These are phyloP conservation scores for Alosa sapidissima DNA, from an alignment of 2,797 vertebrate species.

Conservation along the genomic window DNA sequence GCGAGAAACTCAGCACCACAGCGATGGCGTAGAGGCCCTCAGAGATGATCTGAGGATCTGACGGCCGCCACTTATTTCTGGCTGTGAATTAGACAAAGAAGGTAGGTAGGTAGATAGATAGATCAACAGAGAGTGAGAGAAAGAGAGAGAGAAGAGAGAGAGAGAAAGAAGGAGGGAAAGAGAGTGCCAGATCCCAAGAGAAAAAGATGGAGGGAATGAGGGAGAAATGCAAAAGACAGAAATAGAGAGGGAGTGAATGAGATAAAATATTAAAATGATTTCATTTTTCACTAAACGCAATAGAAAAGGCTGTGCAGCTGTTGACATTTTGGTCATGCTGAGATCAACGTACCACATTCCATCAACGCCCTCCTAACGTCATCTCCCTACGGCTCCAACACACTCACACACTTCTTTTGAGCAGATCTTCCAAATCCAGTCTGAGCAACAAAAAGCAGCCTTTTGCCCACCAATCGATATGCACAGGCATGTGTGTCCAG, in stretches of 20 bases:
- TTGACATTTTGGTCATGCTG: no score
- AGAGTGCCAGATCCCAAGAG: neutral
- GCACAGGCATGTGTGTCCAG: neutral
- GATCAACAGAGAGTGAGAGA: neutral
- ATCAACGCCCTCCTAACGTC: neutral
- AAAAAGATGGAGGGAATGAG: neutral
- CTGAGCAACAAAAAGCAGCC: neutral
- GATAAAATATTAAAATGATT: no score
- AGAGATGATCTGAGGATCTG: constrained; percentile 97
- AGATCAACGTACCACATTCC: neutral
- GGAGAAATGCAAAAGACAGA: neutral
- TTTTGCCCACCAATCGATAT: neutral
- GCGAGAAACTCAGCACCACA: constrained; percentile 95
- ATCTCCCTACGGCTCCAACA: neutral
- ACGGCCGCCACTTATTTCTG: constrained; percentile 96
- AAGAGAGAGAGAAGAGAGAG: neutral
- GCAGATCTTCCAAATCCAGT: neutral
- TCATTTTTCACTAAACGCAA: no score
- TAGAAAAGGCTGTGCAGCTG: no score
- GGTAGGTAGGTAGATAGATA: neutral
- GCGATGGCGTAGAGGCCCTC: constrained; percentile 95
- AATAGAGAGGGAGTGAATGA: no score
- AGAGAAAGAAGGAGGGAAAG: neutral
- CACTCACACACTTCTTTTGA: neutral
- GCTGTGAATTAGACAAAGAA: constrained; percentile 71